phyloP scores from a whole-genome alignment of 2,797 vertebrate species.

The Chelonia mydas region DNA sequence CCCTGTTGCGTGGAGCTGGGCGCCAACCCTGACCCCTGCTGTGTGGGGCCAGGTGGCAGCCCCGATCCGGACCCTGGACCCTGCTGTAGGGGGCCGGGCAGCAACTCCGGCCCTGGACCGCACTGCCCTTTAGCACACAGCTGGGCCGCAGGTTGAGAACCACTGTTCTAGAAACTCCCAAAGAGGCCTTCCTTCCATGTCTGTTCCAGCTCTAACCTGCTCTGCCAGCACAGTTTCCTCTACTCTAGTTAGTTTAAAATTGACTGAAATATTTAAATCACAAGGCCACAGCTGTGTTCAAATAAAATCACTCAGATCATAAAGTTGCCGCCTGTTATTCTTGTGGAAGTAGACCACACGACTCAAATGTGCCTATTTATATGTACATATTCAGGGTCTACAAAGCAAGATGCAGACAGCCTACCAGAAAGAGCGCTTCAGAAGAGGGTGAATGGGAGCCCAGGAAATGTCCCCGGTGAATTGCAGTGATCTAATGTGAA shows the following conservation, averaged over 20 bases:
- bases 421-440: not conserved
- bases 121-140: too few relatives aligned
- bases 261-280: slow-evolving; percentile 76
- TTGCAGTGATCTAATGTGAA: slow-evolving; percentile 40
- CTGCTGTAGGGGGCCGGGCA: too few relatives aligned
- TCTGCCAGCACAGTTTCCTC: slow-evolving; percentile 25
- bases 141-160: too few relatives aligned
- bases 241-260: slow-evolving; percentile 68
- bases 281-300: slow-evolving; percentile 71
- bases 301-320: slow-evolving; percentile 75
- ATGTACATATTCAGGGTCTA: not conserved
- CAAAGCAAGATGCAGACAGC: slow-evolving; percentile 31
- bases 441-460: not conserved
- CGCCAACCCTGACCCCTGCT: too few relatives aligned
- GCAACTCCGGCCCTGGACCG: too few relatives aligned
- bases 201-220: slow-evolving; percentile 7
- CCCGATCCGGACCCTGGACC: too few relatives aligned
- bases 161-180: not conserved
- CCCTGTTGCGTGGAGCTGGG: too few relatives aligned
- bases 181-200: not conserved
- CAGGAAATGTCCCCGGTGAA: not conserved
- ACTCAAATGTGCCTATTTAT: slow-evolving; percentile 15
- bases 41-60: too few relatives aligned
- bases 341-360: slow-evolving; percentile 39
- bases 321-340: slow-evolving; percentile 73